phyloP scores from a whole-genome alignment of 1,140 invertebrate species.

The Drosophila kikkawai region DNA sequence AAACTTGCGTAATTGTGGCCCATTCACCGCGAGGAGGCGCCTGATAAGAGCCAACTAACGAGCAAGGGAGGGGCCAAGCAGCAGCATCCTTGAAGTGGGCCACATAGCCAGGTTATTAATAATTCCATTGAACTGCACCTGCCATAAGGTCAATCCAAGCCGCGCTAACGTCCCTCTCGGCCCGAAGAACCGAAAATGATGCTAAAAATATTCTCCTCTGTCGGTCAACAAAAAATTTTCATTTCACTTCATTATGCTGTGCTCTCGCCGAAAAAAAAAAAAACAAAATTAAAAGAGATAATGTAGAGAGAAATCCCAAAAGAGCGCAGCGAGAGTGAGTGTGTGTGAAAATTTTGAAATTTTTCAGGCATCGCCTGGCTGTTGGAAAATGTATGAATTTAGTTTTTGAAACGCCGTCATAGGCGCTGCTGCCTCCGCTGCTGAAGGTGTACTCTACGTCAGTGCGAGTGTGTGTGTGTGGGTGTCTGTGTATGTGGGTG shows the following conservation, averaged over 20 bases:
- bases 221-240: conserved; percentile 64
- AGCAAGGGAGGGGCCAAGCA: neutral
- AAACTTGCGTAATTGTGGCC: conserved; percentile 74
- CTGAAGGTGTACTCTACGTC: conserved; percentile 35
- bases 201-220: conserved; percentile 62
- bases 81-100: conserved; percentile 42
- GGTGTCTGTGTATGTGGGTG: neutral
- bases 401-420: conserved; percentile 82
- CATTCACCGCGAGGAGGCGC: conserved; percentile 29
- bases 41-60: conserved; percentile 50
- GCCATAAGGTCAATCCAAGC: conserved; percentile 68
- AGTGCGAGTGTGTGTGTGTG: conserved; percentile 6
- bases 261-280: conserved; percentile 10
- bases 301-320: conserved; percentile 7
- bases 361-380: conserved; percentile 64
- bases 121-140: conserved; percentile 81
- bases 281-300: conserved; percentile 10
- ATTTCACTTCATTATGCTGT: conserved; percentile 50
- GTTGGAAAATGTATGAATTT: conserved; percentile 81
- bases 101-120: conserved; percentile 51
- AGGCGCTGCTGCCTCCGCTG: conserved; percentile 60
- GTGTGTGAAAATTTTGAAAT: conserved; percentile 53
- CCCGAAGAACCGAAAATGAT: conserved; percentile 42
- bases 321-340: conserved; percentile 15
- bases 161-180: conserved; percentile 6